These are phyloP conservation scores for Neoaliturus tenellus DNA, from an alignment of 2,888 invertebrate genomes.

Conservation along the genomic window DNA sequence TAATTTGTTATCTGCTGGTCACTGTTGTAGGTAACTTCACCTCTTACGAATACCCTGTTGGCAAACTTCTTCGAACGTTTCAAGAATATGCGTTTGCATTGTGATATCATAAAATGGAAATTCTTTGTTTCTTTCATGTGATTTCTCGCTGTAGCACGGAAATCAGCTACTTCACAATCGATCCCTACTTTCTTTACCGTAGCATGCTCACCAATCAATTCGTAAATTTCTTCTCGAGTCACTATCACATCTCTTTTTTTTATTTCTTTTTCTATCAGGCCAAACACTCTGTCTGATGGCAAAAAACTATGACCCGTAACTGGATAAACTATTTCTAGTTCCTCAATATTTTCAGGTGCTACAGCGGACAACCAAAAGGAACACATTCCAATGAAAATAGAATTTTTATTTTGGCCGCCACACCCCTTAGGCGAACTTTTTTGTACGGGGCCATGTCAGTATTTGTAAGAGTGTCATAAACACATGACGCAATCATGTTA, in stretches of 20 bases:
- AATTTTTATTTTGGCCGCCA: slow-evolving; percentile 67
- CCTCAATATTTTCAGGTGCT: slow-evolving; percentile 59
- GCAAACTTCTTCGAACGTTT: background rate
- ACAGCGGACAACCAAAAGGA: slow-evolving; percentile 63
- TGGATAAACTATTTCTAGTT: slow-evolving; percentile 65
- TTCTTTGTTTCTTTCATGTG: background rate
- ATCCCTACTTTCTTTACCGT: slow-evolving; percentile 60
- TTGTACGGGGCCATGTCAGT: slow-evolving; percentile 36
- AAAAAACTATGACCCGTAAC: slow-evolving; percentile 67
- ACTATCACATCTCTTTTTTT: slow-evolving; percentile 61
- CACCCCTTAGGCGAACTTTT: slow-evolving; percentile 45
- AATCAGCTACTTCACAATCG: slow-evolving; percentile 33
- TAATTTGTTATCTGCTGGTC: background rate
- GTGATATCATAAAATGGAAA: background rate
- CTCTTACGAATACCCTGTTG: background rate
- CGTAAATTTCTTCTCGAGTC: slow-evolving; percentile 59
- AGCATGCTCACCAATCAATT: slow-evolving; percentile 59
- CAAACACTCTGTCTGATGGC: slow-evolving; percentile 67
- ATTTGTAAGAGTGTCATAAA: slow-evolving; percentile 64
- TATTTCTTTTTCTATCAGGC: slow-evolving; percentile 65
- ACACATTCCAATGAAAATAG: slow-evolving; percentile 67
- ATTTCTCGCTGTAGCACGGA: too few species aligned
- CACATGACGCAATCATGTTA: slow-evolving; percentile 68
- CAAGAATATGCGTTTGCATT: background rate
- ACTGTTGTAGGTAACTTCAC: slow-evolving; percentile 2